phyloP scores from a whole-genome alignment of 1,140 invertebrate genomes.

The Cherax quadricarinatus region DNA sequence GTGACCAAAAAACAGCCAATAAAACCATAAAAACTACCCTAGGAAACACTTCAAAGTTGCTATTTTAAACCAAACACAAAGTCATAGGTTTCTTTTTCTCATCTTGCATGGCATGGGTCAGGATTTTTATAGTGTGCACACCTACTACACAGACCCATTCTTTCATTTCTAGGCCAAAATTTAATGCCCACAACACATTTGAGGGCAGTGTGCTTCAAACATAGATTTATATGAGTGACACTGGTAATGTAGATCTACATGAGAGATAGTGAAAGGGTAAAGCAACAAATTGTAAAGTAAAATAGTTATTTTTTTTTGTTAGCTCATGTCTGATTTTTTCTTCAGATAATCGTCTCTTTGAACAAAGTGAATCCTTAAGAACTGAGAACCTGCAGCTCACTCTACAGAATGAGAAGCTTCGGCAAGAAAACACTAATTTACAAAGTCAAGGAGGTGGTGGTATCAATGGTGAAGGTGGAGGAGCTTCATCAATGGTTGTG shows the following conservation, averaged over 20 bases:
- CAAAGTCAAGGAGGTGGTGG: constrained; percentile 74
- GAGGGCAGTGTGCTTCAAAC: background rate
- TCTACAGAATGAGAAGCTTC: constrained; percentile 89
- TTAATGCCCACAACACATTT: too few species aligned
- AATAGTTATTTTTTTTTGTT: background rate
- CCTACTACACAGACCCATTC: too few species aligned
- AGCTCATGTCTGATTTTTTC: background rate
- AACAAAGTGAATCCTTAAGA: constrained; percentile 86
- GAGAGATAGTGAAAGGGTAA: background rate
- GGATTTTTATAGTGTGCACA: too few species aligned
- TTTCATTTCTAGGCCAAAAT: too few species aligned
- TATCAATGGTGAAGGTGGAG: constrained; percentile 74
- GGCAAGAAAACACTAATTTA: constrained; percentile 79
- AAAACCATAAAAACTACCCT: too few species aligned
- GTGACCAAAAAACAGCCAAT: too few species aligned
- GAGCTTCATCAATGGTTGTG: constrained; percentile 78
- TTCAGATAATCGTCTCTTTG: constrained; percentile 91
- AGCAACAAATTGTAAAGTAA: background rate
- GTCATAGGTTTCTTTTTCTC: too few species aligned
- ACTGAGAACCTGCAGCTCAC: constrained; percentile 90
- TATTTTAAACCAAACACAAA: too few species aligned
- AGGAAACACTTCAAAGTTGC: too few species aligned
- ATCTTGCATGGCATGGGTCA: too few species aligned
- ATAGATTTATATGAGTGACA: too few species aligned
- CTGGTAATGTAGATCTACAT: background rate